These are phyloP conservation scores for Drosophila pallidifrons DNA, from an alignment of 1,140 invertebrate genomes.

Conservation along the genomic window DNA sequence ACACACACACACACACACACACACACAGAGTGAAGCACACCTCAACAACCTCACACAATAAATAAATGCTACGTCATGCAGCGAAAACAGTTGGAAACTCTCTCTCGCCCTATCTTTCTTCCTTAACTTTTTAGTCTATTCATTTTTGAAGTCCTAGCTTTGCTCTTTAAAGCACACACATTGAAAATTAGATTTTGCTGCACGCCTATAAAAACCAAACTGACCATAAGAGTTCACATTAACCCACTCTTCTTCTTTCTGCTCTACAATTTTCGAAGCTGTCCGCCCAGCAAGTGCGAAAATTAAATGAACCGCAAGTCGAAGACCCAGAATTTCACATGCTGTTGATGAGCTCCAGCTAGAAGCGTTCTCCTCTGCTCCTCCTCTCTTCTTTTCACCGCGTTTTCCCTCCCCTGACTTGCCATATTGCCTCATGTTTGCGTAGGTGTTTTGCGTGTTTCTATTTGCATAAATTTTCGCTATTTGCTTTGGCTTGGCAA, in stretches of 20 bases:
- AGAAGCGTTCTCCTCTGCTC: background rate
- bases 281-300: conserved; percentile 62
- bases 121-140: background rate
- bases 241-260: conserved; percentile 4
- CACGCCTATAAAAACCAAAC: conserved; percentile 45
- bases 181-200: conserved; percentile 64
- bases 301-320: conserved; percentile 80
- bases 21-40: conserved; percentile 41
- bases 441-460: conserved; percentile 69
- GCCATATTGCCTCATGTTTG: conserved; percentile 49
- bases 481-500: conserved; percentile 44
- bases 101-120: background rate
- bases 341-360: conserved; percentile 24
- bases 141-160: background rate
- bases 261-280: conserved; percentile 20
- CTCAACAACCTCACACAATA: conserved; percentile 77
- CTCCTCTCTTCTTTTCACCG: background rate
- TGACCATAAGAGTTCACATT: conserved; percentile 26
- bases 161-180: conserved; percentile 49
- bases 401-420: background rate
- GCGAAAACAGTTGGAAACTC: conserved; percentile 39
- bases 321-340: conserved; percentile 22
- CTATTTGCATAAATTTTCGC: conserved; percentile 66
- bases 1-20: conserved; percentile 38
- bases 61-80: conserved; percentile 79